These are phyloP conservation scores for Rhagoletis pomonella DNA, from an alignment of 1,140 invertebrate genomes.

Conservation along the genomic window DNA sequence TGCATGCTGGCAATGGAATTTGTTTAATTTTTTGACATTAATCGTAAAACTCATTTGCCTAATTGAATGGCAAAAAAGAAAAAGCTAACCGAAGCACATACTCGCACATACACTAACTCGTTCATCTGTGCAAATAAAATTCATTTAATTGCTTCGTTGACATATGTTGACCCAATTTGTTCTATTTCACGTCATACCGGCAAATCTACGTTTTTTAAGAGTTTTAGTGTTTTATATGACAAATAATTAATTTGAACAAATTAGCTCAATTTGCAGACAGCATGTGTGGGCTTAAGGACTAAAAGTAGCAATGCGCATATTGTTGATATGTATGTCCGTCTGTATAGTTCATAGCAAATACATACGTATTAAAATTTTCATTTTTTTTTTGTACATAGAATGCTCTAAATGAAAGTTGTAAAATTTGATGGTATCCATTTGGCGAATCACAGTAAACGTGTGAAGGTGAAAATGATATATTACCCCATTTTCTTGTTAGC, in stretches of 20 bases:
- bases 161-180: slow-evolving; percentile 21
- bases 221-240: neutral
- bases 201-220: neutral
- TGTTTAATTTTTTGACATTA: slow-evolving; percentile 32
- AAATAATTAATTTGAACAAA: slow-evolving; percentile 22
- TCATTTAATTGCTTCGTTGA: slow-evolving; percentile 9
- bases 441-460: too few relatives aligned
- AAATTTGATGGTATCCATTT: too few relatives aligned
- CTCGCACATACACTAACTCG: neutral
- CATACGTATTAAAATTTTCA: too few relatives aligned
- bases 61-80: slow-evolving; percentile 31
- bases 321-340: too few relatives aligned
- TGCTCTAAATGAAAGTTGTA: too few relatives aligned
- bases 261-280: neutral
- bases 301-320: too few relatives aligned
- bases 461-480: too few relatives aligned
- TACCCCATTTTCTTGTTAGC: too few relatives aligned
- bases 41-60: slow-evolving; percentile 42
- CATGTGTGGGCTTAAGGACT: neutral
- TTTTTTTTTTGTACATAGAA: too few relatives aligned
- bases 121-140: slow-evolving; percentile 23
- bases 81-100: neutral
- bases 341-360: too few relatives aligned
- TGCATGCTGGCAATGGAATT: slow-evolving; percentile 3
- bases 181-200: neutral